Evolutionary conservation across 2,113 vertebrate species (phyloP).

Genomic region (Crotalus horridus): DNA sequence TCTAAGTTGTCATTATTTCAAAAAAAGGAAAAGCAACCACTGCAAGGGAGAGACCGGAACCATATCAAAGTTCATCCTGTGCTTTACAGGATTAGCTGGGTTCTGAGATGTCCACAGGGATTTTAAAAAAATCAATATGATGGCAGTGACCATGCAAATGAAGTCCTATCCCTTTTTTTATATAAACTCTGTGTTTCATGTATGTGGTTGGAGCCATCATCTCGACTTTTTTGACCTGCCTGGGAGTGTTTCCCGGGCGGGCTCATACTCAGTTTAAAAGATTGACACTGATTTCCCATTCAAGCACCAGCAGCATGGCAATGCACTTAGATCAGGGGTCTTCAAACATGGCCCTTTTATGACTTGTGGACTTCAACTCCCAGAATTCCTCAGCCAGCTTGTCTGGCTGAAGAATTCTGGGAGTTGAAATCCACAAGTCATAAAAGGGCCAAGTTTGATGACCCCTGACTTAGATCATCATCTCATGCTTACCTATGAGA

Average conservation of each 20-base stretch:
- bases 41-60: not conserved
- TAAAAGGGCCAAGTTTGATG: too few species aligned
- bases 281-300: not conserved
- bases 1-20: not conserved
- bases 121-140: not conserved
- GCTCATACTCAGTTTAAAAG: not conserved
- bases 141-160: not conserved
- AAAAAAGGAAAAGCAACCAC: not conserved
- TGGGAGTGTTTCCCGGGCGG: not conserved
- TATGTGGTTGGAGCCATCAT: not conserved
- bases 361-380: too few species aligned
- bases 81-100: not conserved
- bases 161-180: not conserved
- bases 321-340: not conserved
- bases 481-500: not conserved
- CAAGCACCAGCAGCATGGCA: not conserved
- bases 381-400: too few species aligned
- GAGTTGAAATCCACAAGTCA: too few species aligned
- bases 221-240: not conserved
- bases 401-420: too few species aligned
- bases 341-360: too few species aligned
- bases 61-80: not conserved
- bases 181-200: not conserved
- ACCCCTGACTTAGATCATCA: not conserved
- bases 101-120: not conserved